A percentile compares a stretch with the other conserved stretches of the same genome.
Evolutionary conservation across 2,113 vertebrate genomes (phyloP).

Genomic region (Pelvicachromis taeniatus): DNA sequence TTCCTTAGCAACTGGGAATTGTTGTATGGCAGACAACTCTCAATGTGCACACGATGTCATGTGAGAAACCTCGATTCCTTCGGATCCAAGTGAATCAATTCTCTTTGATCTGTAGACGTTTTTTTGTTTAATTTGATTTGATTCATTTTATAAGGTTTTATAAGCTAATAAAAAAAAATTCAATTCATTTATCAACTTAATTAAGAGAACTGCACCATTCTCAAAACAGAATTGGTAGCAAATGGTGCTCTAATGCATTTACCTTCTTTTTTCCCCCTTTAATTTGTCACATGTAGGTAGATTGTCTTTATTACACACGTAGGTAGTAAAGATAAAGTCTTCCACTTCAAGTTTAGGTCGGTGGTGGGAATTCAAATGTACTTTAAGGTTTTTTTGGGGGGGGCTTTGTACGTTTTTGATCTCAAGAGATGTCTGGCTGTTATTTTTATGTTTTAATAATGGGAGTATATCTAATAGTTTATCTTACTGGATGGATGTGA

Average conservation of each 20-base stretch:
- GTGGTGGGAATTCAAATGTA: background rate
- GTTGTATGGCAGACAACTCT: background rate
- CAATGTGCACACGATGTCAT: background rate
- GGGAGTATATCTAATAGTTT: background rate
- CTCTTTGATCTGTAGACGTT: background rate
- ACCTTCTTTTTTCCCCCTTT: fast-evolving
- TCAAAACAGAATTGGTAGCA: background rate
- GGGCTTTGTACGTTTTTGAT: background rate
- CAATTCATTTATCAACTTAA: background rate
- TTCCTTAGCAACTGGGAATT: background rate
- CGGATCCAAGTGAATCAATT: background rate
- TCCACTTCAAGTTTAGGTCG: background rate
- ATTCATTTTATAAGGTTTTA: background rate
- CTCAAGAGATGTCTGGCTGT: background rate
- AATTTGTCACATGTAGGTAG: background rate
- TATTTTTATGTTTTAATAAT: background rate
- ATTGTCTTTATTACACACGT: background rate
- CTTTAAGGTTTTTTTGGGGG: fast-evolving
- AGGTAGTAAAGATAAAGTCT: background rate
- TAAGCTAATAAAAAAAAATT: background rate
- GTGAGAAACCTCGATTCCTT: background rate
- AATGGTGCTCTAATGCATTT: background rate
- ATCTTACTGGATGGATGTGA: background rate
- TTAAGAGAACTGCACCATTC: background rate
- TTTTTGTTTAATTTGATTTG: background rate